Conservation (phyloP, 2,113 vertebrate genomes). For the Acrocephalus kingi region DNA sequence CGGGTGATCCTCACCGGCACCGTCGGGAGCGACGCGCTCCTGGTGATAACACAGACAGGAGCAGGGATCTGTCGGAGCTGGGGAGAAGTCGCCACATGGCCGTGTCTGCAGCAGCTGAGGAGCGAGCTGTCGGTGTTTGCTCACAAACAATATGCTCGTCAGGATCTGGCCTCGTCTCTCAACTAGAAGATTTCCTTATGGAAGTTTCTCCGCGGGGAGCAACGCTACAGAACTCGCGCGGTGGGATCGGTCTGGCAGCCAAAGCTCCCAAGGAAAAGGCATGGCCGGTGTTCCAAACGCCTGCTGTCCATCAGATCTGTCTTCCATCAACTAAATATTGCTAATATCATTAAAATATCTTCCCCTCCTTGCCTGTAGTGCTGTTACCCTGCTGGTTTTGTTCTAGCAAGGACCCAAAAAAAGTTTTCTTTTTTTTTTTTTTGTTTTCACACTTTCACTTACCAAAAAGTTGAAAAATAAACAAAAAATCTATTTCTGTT, state of each 20-base stretch:
- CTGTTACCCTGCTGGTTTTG: not conserved
- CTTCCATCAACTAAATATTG: not conserved
- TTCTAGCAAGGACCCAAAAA: not conserved
- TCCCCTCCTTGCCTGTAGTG: not conserved
- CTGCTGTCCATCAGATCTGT: not conserved
- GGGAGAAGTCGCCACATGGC: constrained; percentile 37
- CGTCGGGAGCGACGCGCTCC: not conserved
- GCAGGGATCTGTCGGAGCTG: not conserved
- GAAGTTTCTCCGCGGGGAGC: not conserved
- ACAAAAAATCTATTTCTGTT: constrained; percentile 12
- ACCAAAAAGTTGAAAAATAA: not conserved
- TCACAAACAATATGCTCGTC: constrained; percentile 58
- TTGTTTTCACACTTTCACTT: not conserved
- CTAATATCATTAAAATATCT: not conserved
- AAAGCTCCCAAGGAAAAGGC: not conserved
- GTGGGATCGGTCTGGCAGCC: not conserved
- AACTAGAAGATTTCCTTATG: constrained; percentile 44
- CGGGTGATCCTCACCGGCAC: rapidly evolving
- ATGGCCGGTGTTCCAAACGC: not conserved
- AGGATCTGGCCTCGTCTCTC: constrained; percentile 54
- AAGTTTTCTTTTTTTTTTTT: not conserved
- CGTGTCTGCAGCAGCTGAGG: constrained; percentile 34
- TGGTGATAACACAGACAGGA: not conserved
- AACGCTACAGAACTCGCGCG: not conserved
- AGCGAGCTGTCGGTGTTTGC: constrained; percentile 48